phyloP scores from a whole-genome alignment of 2,888 invertebrate genomes.

The Mesochorus sp. region DNA sequence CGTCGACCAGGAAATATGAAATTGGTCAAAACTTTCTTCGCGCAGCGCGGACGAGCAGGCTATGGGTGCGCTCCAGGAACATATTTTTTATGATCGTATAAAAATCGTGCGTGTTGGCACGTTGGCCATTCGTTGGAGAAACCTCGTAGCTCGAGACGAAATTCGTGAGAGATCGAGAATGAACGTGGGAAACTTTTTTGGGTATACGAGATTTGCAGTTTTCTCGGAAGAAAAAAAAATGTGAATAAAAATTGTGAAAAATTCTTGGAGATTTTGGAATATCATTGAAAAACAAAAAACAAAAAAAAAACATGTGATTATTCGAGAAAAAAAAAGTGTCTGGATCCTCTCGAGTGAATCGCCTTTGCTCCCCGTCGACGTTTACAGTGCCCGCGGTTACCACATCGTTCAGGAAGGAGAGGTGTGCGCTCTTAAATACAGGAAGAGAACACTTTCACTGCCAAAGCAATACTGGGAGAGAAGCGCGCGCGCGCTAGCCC shows the following conservation, averaged over 20 bases:
- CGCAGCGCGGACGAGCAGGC: too few species aligned
- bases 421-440: slow-evolving; percentile 72
- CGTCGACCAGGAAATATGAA: neutral
- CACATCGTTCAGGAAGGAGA: slow-evolving; percentile 71
- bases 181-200: neutral
- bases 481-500: slow-evolving; percentile 56
- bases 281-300: too few species aligned
- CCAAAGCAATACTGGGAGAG: slow-evolving; percentile 69
- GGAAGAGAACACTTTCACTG: slow-evolving; percentile 81
- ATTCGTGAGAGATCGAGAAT: slow-evolving; percentile 1
- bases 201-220: neutral
- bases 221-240: neutral
- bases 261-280: too few species aligned
- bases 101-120: slow-evolving; percentile 52
- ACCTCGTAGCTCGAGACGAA: neutral
- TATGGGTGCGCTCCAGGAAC: too few species aligned
- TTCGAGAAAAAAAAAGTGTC: neutral
- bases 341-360: slow-evolving; percentile 3
- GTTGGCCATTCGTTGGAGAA: slow-evolving; percentile 33
- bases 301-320: neutral
- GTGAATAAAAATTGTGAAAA: too few species aligned
- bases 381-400: slow-evolving; percentile 68
- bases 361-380: too few species aligned
- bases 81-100: neutral
- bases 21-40: slow-evolving; percentile 25